Evolutionary conservation across 2,888 invertebrate genomes (phyloP).

Genomic region (Drosophila suboccidentalis): DNA sequence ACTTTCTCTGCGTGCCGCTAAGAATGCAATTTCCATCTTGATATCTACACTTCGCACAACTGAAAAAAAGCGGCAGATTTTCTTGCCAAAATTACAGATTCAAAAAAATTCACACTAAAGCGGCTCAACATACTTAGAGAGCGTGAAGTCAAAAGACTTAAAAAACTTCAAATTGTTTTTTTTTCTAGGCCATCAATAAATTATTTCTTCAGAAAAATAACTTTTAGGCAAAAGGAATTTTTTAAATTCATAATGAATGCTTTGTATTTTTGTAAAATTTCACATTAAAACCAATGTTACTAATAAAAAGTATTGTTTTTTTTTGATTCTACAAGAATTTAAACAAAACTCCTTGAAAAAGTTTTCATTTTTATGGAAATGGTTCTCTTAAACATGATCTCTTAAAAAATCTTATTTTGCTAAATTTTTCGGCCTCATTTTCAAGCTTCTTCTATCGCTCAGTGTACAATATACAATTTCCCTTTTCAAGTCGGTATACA

Average conservation of each 20-base stretch:
- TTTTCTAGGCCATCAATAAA: background rate
- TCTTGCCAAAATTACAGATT: conserved; percentile 30
- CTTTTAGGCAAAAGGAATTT: too few relatives aligned
- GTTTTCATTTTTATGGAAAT: too few relatives aligned
- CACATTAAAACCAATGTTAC: too few relatives aligned
- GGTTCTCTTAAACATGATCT: too few relatives aligned
- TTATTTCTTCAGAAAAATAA: too few relatives aligned
- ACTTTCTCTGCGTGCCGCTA: conserved; percentile 50
- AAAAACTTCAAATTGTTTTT: conserved; percentile 9
- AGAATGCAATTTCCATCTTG: conserved; percentile 75
- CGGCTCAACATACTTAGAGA: conserved; percentile 1
- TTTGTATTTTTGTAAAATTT: too few relatives aligned
- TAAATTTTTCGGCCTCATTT: background rate
- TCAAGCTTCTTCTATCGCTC: background rate
- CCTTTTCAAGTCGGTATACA: background rate
- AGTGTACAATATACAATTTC: conserved; percentile 20
- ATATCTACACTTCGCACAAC: conserved; percentile 42
- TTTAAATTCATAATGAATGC: too few relatives aligned
- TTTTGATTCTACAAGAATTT: too few relatives aligned
- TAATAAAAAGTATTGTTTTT: too few relatives aligned
- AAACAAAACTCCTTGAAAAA: too few relatives aligned
- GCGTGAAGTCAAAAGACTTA: background rate
- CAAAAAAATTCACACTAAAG: conserved; percentile 15
- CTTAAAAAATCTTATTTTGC: background rate
- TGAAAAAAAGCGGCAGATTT: conserved; percentile 12